Conservation (phyloP, 2,888 invertebrate genomes). For the Auanema freiburgensis region DNA sequence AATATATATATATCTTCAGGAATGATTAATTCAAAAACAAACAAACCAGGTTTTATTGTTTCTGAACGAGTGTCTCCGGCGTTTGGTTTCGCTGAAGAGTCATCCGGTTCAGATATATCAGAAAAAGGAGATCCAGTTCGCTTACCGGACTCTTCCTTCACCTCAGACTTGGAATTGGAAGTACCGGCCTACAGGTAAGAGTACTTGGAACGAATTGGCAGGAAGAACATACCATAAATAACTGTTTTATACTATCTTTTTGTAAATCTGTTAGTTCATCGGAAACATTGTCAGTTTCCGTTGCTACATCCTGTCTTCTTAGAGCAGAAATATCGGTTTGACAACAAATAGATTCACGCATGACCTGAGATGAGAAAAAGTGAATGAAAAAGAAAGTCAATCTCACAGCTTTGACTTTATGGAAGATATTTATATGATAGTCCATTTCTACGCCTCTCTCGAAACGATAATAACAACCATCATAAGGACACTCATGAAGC, state of each 20-base stretch:
- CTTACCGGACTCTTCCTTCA: too few relatives aligned
- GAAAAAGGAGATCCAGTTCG: too few relatives aligned
- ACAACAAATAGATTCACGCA: conserved; percentile 13
- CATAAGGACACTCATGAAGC: conserved; percentile 11
- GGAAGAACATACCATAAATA: not conserved
- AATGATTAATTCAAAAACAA: too few relatives aligned
- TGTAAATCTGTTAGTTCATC: not conserved
- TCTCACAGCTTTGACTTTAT: conserved; percentile 16
- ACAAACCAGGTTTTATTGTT: too few relatives aligned
- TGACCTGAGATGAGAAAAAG: conserved; percentile 3
- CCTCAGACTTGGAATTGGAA: too few relatives aligned
- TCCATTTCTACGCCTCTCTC: conserved; percentile 3
- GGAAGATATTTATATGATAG: conserved; percentile 9
- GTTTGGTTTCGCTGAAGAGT: too few relatives aligned
- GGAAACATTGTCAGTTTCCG: conserved; percentile 1
- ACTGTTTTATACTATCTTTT: conserved; percentile 4
- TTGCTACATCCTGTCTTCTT: conserved; percentile 5
- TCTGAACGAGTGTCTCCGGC: too few relatives aligned
- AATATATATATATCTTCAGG: too few relatives aligned
- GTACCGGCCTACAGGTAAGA: not conserved
- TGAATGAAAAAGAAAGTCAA: not conserved
- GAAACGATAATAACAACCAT: conserved; percentile 17
- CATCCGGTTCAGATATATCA: too few relatives aligned
- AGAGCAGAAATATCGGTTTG: conserved; percentile 4
- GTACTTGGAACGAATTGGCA: not conserved